Evolutionary conservation across 2,113 vertebrate genomes (phyloP).

Genomic region (Nerophis ophidion): DNA sequence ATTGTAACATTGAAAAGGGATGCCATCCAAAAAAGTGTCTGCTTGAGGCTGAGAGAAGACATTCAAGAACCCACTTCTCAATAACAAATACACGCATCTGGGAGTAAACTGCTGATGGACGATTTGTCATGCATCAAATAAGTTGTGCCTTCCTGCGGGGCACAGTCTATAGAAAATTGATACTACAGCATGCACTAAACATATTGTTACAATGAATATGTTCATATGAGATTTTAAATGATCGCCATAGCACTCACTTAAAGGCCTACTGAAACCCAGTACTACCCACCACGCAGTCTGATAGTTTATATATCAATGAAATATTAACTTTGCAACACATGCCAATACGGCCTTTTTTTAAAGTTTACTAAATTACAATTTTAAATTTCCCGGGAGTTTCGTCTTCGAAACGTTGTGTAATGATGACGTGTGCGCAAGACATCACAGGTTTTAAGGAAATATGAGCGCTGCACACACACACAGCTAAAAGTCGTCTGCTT

Average conservation of each 20-base stretch:
- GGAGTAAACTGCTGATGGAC: slow-evolving; percentile 17
- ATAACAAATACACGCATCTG: slow-evolving; percentile 45
- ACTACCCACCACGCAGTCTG: no score
- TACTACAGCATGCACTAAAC: slow-evolving; percentile 6
- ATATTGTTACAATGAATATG: background rate
- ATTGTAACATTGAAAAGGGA: slow-evolving; percentile 40
- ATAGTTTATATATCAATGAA: no score
- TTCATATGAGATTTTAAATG: background rate
- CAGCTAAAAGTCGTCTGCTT: no score
- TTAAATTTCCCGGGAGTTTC: no score
- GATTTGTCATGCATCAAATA: slow-evolving; percentile 18
- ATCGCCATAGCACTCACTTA: background rate
- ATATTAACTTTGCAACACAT: no score
- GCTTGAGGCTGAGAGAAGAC: slow-evolving; percentile 43
- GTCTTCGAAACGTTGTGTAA: no score
- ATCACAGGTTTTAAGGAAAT: no score
- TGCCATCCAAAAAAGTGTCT: slow-evolving; percentile 45
- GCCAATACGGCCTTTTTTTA: no score
- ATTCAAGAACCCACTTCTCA: slow-evolving; percentile 56
- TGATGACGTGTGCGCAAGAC: no score
- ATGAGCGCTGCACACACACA: no score
- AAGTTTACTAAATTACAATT: no score
- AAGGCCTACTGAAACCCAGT: no score
- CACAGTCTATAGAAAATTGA: slow-evolving; percentile 12
- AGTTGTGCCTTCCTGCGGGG: slow-evolving; percentile 19